Base-by-base conservation (phyloP, 2,888 invertebrate genomes). In the Agrotis ipsilon region DNA sequence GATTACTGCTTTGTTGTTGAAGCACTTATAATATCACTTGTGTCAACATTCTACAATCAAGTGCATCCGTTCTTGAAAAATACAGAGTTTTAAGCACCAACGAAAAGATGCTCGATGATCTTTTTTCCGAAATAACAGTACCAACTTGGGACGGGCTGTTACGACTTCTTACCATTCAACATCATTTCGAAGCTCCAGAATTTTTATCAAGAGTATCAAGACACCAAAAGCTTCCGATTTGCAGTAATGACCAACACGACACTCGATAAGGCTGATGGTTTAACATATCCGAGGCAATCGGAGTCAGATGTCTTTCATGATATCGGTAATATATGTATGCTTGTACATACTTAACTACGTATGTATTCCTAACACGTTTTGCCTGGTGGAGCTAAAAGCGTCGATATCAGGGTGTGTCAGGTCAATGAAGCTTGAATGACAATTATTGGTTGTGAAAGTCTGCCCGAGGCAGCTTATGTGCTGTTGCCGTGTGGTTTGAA, bases 231-330 rank as follows among this genome's bases (percentile, higher is more conserved):
- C 57, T 77, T 77, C 68, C 64, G 77, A 67, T 69, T 68, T 64
- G 27, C 52, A 66, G 65, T 80, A 67, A 80, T 76, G 77, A 77
- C 59, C 72, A 72, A 60, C 75, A 58, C 63, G 68, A 80, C 48
- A 69, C 61, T 54, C 24, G 77, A 81, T 75, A 81, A 70, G 74
- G 62, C 64, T 59, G 57, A 67, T 54, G 76, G 79, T 72, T 68
- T 79, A 72, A 68, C 65, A 63, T 72, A 67, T 66, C 68, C 32
- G 54, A 68, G 54, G 61, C 69, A 77, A 81, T 78, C 48, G 66
- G 68, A 71, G 48, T 80, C 71, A 67, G 78, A 80, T 80, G 60
- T 76, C 58, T 76, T 68, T 80, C 54, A 64, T 68, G 64, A 80
- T 79, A 80, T 52, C 32, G 49, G 46, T 55, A 65, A 72, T 72